Base-by-base conservation (phyloP, 2,888 invertebrate genomes). In the Mesorhabditis sp. region DNA sequence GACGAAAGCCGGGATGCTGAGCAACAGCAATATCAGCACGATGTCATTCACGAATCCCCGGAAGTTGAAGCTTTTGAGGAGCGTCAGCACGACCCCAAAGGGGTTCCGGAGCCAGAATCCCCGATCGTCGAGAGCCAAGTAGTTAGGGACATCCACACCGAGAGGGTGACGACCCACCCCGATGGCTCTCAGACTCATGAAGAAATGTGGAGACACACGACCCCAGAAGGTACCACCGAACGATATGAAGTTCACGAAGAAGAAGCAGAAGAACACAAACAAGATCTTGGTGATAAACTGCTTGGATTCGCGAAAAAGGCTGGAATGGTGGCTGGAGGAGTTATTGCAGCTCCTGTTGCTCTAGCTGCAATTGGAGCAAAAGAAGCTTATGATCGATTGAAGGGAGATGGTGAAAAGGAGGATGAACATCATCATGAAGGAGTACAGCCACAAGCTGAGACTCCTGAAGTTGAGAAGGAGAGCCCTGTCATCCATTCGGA, bases 281-380 rank as follows among this genome's bases (percentile, higher is more conserved):
- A 2, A 50, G n/a, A n/a, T 2, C 58, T 50, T n/a, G 58, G 58
- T n/a, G 67, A 67, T 45, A 77, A 74, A 64, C 58, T 71, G 43
- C 67, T 71, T 43, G 77, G 73, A 66, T 76, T 77, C 58, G 77
- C 77, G 4, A 76, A 79, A 72, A 76, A 72, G 42, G 76, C 76
- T 43, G 80, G 80, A 69, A 28, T 73, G 72, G 68, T 78, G 61
- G 76, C 74, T 15, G 81, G 79, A 63, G 81, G 74, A 66, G 74
- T 78, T 42, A 72, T 78, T 65, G 74, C 74, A 62, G 79, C 79
- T 58, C 79, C 78, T 63, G 76, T 74, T 67, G 79, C 74, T 50
- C 72, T 76, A 4, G 76, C 75, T 64, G 79, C 75, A n/a, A 67
- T 76, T 42, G 80, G 80, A 68, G 80, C 77, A 15, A 72, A 74